Evolutionary conservation across 2,888 invertebrate species (phyloP).

Genomic region (Periphyllus acericola): DNA sequence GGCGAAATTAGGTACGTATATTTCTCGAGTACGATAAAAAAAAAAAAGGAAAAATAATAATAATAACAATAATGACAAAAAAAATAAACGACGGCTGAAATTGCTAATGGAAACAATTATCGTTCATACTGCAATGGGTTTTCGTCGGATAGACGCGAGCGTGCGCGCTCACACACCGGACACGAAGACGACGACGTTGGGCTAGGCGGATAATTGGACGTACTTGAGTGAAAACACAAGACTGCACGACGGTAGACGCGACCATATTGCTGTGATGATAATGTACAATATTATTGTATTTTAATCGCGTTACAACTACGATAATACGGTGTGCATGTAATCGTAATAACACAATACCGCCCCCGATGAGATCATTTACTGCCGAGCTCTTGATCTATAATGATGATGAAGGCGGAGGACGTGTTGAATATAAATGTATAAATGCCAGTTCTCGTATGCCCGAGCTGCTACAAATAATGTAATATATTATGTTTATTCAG

Average conservation of each 20-base stretch:
- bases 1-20: slow-evolving; percentile 15
- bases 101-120: slow-evolving; percentile 51
- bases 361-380: not conserved
- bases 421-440: not conserved
- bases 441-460: not conserved
- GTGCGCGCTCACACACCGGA: slow-evolving; percentile 23
- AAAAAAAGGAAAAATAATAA: slow-evolving; percentile 5
- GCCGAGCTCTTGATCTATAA: not conserved
- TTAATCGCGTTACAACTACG: not conserved
- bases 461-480: not conserved
- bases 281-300: not conserved
- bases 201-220: slow-evolving; percentile 41
- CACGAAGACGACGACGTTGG: slow-evolving; percentile 23
- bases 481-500: not conserved
- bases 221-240: not conserved
- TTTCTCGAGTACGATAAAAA: slow-evolving; percentile 11
- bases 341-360: not conserved
- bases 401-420: not conserved
- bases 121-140: slow-evolving; percentile 32
- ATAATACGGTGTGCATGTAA: not conserved
- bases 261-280: not conserved
- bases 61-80: slow-evolving; percentile 10
- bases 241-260: not conserved
- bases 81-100: slow-evolving; percentile 35
- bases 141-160: not conserved